Conservation (phyloP, 2,113 vertebrate genomes). For the Guaruba guarouba region DNA sequence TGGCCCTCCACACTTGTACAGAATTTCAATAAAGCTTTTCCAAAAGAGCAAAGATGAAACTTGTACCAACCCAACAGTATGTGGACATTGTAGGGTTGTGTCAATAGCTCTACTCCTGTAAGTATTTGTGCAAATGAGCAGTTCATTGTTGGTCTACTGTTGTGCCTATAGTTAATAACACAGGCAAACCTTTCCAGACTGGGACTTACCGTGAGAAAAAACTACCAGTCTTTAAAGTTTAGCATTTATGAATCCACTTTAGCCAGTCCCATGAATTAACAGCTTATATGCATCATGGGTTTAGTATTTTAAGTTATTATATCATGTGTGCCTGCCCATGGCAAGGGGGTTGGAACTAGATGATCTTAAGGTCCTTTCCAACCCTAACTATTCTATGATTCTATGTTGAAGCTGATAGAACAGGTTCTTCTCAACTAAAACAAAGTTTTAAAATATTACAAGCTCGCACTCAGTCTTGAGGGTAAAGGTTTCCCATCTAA, state of each 20-base stretch:
- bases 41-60: neutral
- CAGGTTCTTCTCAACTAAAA: neutral
- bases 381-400: too few relatives aligned
- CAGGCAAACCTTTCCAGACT: neutral
- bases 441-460: neutral
- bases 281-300: neutral
- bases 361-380: too few relatives aligned
- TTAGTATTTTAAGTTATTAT: neutral
- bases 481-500: neutral
- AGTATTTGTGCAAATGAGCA: neutral
- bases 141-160: neutral
- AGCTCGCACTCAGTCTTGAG: neutral
- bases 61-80: neutral
- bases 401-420: neutral
- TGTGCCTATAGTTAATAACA: neutral
- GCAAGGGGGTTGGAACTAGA: too few relatives aligned
- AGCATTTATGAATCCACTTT: neutral
- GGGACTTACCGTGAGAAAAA: neutral
- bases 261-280: neutral
- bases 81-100: neutral
- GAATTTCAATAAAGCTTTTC: neutral
- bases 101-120: neutral
- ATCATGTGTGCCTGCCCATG: neutral
- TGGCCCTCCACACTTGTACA: neutral
- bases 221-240: neutral